phyloP scores from a whole-genome alignment of 2,888 invertebrate genomes.

The Phlogophora meticulosa region DNA sequence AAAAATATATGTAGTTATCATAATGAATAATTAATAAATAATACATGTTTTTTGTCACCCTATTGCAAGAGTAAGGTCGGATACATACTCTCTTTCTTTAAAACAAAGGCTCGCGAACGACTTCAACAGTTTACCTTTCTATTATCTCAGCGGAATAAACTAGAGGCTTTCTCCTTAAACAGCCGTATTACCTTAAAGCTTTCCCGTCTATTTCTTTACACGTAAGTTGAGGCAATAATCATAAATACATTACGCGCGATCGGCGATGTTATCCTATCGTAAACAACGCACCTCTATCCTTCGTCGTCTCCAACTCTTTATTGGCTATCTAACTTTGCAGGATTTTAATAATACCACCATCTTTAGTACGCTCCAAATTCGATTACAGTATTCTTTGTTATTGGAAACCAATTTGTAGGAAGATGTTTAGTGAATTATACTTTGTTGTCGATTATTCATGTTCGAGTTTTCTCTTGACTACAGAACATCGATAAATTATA shows the following conservation, averaged over 20 bases:
- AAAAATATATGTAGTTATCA: too few relatives aligned
- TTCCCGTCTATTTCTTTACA: slow-evolving; percentile 70
- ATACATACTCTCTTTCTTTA: slow-evolving; percentile 32
- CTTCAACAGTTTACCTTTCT: slow-evolving; percentile 41
- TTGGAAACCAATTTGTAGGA: slow-evolving; percentile 68
- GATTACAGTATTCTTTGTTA: slow-evolving; percentile 63
- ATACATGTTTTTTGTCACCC: too few relatives aligned
- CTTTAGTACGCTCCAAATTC: slow-evolving; percentile 65
- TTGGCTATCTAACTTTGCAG: slow-evolving; percentile 88
- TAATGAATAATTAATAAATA: too few relatives aligned
- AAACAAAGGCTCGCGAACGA: slow-evolving; percentile 37
- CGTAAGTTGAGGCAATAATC: slow-evolving; percentile 86
- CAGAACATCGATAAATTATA: not conserved
- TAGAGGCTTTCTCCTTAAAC: slow-evolving; percentile 63
- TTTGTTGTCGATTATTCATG: slow-evolving; percentile 30
- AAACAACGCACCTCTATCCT: slow-evolving; percentile 84
- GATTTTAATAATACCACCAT: slow-evolving; percentile 83
- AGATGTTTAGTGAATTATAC: slow-evolving; percentile 50
- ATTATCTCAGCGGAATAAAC: slow-evolving; percentile 58
- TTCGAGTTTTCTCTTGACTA: slow-evolving; percentile 18
- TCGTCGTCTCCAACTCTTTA: slow-evolving; percentile 81
- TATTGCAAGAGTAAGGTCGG: too few relatives aligned
- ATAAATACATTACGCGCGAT: slow-evolving; percentile 91
- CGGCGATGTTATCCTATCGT: slow-evolving; percentile 86
- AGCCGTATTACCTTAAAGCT: slow-evolving; percentile 64